Evolutionary conservation across 1,140 invertebrate species (phyloP), one percentile per base, ranked within the genome.

Genomic region (Drosophila bifasciata): DNA sequence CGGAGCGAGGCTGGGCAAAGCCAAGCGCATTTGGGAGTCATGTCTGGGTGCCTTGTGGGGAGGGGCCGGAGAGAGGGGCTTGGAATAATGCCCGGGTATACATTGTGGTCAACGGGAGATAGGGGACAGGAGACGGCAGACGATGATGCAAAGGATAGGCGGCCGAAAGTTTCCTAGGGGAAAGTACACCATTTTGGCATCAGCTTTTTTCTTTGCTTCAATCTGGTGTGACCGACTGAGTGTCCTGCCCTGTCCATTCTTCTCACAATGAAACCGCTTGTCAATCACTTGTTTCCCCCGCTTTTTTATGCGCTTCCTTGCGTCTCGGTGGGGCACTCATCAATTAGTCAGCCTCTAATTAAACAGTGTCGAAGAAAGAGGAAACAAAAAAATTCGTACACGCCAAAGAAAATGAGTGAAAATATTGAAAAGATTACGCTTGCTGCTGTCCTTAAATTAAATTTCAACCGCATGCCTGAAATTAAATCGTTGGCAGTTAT

Each of bases 31-130:
- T 36, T 45, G 23, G 11, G 40, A 48, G 43, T 11, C 32, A 13
- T 11, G 32, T 36, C 32, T 17, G 39, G n/a, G 23, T 21, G 23
- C 5, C n/a, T 7, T 28, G 23, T 16, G 28, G 28, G 28, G 8
- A 28, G 28, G 9, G 28, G 43, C 8, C 51, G 15, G 1, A n/a
- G n/a, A n/a, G n/a, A n/a, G n/a, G 41, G 13, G 32, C 72, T 68
- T 81, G 83, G 74, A 83, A 83, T 80, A 80, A 80, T 77, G 67
- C 57, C 73, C 68, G 79, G 73, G 50, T 66, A 80, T 83, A 77
- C 68, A 83, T 80, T 83, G 60, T 60, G 77, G 72, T 68, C 71
- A 76, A 49, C 55, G 40, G 51, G 41, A 19, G 66, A 13, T 45
- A 23, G 45, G 8, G 6, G 41, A 16, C 15, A 19, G 8, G 17